phyloP scores from a whole-genome alignment of 2,797 vertebrate species.

The Otolemur crassicaudatus region DNA sequence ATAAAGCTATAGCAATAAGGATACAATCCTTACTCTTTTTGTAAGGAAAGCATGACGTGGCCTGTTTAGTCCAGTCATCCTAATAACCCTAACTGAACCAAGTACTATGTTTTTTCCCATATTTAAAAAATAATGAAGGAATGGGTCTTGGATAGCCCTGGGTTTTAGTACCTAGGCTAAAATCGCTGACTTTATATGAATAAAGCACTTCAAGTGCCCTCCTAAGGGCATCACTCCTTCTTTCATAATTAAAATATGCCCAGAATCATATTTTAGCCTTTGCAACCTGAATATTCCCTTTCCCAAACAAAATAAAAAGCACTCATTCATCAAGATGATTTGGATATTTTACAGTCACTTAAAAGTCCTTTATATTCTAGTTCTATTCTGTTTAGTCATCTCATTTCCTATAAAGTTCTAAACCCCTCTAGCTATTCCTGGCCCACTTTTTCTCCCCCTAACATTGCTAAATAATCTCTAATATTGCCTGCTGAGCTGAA shows the following conservation, averaged over 20 bases:
- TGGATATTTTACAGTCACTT: not conserved
- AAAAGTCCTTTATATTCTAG: not conserved
- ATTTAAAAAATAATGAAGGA: not conserved
- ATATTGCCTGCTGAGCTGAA: not conserved
- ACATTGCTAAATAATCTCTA: not conserved
- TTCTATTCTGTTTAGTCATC: not conserved
- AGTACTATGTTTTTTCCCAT: not conserved
- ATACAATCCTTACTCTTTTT: slow-evolving; percentile 3
- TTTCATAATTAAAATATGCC: not conserved
- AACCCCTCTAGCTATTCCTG: not conserved
- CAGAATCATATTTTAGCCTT: not conserved
- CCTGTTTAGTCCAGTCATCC: not conserved
- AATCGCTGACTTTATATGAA: not conserved
- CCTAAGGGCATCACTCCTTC: not conserved
- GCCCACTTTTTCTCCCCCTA: not conserved
- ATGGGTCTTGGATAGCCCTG: not conserved
- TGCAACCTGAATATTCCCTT: not conserved
- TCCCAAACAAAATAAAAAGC: not conserved
- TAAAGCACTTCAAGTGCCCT: not conserved
- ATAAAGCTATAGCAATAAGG: slow-evolving; percentile 29
- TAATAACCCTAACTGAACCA: not conserved
- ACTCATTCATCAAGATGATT: not conserved
- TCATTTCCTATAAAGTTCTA: not conserved
- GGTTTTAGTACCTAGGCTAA: not conserved
- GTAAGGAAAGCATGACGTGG: not conserved